phyloP scores from a whole-genome alignment of 1,140 invertebrate species.

The Cydia pomonella region DNA sequence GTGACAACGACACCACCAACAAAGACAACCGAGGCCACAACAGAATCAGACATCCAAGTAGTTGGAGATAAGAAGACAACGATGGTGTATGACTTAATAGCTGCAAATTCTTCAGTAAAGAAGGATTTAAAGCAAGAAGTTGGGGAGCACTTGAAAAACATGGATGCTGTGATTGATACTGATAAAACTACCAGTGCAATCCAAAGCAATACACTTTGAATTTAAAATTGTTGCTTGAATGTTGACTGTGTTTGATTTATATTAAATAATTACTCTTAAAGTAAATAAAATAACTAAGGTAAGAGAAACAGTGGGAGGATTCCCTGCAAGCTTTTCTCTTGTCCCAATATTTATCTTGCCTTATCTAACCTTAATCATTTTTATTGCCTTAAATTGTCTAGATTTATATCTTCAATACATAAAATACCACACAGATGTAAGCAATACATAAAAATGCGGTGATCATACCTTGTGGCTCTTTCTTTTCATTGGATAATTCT shows the following conservation, averaged over 20 bases:
- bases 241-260: background rate
- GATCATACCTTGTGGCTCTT: no score
- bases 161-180: background rate
- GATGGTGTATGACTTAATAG: conserved; percentile 55
- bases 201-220: conserved; percentile 1
- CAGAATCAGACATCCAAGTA: conserved; percentile 46
- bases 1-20: conserved; percentile 28
- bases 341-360: no score
- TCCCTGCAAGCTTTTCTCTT: no score
- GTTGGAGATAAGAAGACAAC: conserved; percentile 58
- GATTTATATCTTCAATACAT: no score
- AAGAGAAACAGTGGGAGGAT: no score
- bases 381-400: background rate
- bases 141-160: background rate
- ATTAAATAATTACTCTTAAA: background rate
- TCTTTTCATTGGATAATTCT: no score
- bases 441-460: no score
- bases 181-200: background rate
- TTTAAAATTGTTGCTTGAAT: background rate
- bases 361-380: no score
- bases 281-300: background rate
- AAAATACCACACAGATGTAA: no score
- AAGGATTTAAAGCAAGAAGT: conserved; percentile 52
- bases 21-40: conserved; percentile 35
- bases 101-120: conserved; percentile 48